Evolutionary conservation across 92 coral and sea anemone species (phyloP), one percentile per base, ranked within the genome.

Genomic region (Umimayanthus chanpuru): DNA sequence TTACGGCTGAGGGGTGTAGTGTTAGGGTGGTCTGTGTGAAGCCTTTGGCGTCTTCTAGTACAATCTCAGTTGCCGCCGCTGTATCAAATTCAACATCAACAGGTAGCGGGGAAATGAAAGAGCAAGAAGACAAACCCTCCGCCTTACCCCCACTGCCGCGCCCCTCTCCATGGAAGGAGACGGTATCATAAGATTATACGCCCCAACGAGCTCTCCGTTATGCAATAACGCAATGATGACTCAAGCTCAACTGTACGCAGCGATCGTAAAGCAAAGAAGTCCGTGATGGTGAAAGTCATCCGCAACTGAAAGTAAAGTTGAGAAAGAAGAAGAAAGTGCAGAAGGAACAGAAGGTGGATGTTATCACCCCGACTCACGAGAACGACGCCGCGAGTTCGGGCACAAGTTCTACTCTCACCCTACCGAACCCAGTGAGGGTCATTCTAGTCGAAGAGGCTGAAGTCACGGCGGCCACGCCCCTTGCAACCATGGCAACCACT

Each of bases 131-230:
- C 32, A 25, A 49, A 12, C n/a, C 8, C 3, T 30, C 21, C 81
- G 11, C 56, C 2, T 9, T 77, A 25, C 81, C 56, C 7, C 39
- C 81, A 23, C 36, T 47, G 12, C 81, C 64, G 26, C 65, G 32
- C 20, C 81, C 56, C 32, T 77, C 81, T 77, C 64, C 38, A 49
- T 77, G 81, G 64, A 44, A 77, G n/a, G 36, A 50, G 5, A 41
- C 47, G 26, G 26, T 77, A 77, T 21, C 28, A 44, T 20, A 77
- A 25, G 18, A 25, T 77, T 47, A 14, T 77, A 20, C 64, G 81
- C 20, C 81, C 58, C 32, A 47, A 77, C 7, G 81, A 77, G 41
- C 58, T 77, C 16, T 47, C 64, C 58, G 10, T 50, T 18, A 15
- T 26, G 81, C 30, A 77, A 25, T 18, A 47, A 47, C 23, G 38